Conservation (phyloP, 2,888 invertebrate species). For the Apocheima hispidaria region DNA sequence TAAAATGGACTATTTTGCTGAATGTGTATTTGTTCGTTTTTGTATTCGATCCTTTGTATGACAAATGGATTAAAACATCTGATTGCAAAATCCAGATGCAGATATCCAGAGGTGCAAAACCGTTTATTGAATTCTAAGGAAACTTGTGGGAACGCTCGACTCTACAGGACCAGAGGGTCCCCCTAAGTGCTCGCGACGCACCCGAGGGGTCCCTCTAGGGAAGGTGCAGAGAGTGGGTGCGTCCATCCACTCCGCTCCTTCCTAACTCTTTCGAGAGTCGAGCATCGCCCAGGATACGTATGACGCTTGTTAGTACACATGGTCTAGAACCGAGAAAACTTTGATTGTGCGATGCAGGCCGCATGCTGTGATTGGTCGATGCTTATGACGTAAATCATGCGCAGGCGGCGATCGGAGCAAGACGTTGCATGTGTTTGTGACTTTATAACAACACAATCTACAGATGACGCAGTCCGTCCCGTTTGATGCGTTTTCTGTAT, state of each 20-base stretch:
- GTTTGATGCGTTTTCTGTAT: not conserved
- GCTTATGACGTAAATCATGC: not conserved
- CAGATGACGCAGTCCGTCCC: not conserved
- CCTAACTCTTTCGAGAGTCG: not conserved
- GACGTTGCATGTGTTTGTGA: not conserved
- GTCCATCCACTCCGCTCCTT: not conserved
- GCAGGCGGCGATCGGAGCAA: not conserved
- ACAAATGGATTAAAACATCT: too few relatives aligned
- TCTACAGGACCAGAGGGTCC: conserved; percentile 5
- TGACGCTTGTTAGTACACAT: not conserved
- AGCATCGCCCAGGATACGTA: not conserved
- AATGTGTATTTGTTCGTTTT: too few relatives aligned
- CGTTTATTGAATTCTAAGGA: not conserved
- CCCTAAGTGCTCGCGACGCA: not conserved
- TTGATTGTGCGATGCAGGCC: conserved; percentile 11
- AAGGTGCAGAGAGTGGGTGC: not conserved
- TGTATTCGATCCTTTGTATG: too few relatives aligned
- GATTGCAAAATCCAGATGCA: too few relatives aligned
- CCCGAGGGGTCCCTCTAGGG: not conserved
- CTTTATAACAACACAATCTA: not conserved
- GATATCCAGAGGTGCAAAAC: conserved; percentile 8
- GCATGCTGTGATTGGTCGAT: not conserved
- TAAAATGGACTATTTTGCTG: too few relatives aligned
- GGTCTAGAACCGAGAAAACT: not conserved
- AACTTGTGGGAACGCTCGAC: conserved; percentile 3